Conservation (phyloP, 1,140 invertebrate genomes). For the Zaprionus africanus region DNA sequence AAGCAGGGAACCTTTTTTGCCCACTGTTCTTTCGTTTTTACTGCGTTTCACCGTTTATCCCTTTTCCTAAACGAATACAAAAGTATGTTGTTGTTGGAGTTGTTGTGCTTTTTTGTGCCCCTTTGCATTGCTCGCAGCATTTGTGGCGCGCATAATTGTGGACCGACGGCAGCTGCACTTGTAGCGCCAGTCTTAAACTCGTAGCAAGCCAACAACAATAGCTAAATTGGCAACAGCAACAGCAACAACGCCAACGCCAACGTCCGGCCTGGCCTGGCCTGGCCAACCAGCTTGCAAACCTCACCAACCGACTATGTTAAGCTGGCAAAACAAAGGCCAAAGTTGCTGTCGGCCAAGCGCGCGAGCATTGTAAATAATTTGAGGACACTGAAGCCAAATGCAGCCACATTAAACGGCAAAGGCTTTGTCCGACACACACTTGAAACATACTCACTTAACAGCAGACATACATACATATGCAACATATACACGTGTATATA, state of each 20-base stretch:
- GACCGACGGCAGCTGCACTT: constrained; percentile 50
- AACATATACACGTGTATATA: neutral
- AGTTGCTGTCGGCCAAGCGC: constrained; percentile 41
- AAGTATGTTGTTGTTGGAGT: constrained; percentile 49
- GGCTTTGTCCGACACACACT: constrained; percentile 36
- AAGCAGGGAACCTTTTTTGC: constrained; percentile 1
- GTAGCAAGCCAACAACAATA: constrained; percentile 58
- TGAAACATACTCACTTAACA: constrained; percentile 1
- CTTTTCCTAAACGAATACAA: constrained; percentile 62
- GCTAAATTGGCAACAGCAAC: constrained; percentile 62
- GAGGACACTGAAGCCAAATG: constrained; percentile 57
- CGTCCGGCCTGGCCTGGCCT: neutral
- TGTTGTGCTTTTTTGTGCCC: constrained; percentile 29
- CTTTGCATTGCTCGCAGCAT: constrained; percentile 56
- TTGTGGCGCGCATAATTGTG: constrained; percentile 76
- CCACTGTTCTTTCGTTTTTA: neutral
- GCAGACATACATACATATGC: constrained; percentile 6
- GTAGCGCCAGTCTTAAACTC: constrained; percentile 46
- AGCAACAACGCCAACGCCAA: constrained; percentile 45
- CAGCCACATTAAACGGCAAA: constrained; percentile 64
- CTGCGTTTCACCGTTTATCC: constrained; percentile 9
- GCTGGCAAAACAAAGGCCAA: constrained; percentile 72
- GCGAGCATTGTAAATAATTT: constrained; percentile 71
- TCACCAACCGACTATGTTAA: constrained; percentile 62
- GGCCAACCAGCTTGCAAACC: neutral